A percentile compares a stretch with the other conserved stretches of the same genome.
phyloP scores from a whole-genome alignment of 2,888 invertebrate species.

The Hydrotaea diabolus region DNA sequence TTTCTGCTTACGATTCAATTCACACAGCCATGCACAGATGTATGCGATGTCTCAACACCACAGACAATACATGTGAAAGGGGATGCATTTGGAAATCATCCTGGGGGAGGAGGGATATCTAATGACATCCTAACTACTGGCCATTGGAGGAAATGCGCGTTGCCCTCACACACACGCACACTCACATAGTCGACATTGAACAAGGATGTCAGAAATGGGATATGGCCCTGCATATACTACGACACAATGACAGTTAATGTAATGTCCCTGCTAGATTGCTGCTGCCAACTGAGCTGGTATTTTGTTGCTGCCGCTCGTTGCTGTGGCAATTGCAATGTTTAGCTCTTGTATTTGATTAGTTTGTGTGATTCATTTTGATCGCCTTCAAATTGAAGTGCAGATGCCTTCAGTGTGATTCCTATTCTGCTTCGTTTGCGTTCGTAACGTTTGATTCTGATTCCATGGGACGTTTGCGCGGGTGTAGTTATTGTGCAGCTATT shows the following conservation, averaged over 20 bases:
- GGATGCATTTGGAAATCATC: too few relatives aligned
- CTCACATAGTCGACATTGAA: not conserved
- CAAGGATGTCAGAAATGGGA: not conserved
- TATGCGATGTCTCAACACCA: too few relatives aligned
- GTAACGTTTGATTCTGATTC: not conserved
- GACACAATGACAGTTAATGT: too few relatives aligned
- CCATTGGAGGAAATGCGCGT: not conserved
- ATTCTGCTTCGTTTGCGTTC: not conserved
- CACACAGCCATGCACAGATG: not conserved
- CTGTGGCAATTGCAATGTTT: not conserved
- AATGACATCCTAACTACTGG: not conserved
- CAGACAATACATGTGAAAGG: not conserved
- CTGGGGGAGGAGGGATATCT: too few relatives aligned
- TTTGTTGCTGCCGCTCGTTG: too few relatives aligned
- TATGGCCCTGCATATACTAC: too few relatives aligned
- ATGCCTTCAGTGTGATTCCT: not conserved
- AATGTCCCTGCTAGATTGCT: too few relatives aligned
- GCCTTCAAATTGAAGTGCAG: not conserved
- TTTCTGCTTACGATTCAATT: not conserved
- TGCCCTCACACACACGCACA: too few relatives aligned
- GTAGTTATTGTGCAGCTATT: not conserved
- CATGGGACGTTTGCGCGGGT: not conserved
- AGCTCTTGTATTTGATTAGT: conserved; percentile 11
- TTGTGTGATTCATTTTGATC: not conserved
- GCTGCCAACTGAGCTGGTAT: too few relatives aligned